Evolutionary conservation across 37 sponge, comb jelly and placozoan genomes (phyloP), one percentile per base, ranked within the genome.

Genomic region (Hexactinellida sp.): DNA sequence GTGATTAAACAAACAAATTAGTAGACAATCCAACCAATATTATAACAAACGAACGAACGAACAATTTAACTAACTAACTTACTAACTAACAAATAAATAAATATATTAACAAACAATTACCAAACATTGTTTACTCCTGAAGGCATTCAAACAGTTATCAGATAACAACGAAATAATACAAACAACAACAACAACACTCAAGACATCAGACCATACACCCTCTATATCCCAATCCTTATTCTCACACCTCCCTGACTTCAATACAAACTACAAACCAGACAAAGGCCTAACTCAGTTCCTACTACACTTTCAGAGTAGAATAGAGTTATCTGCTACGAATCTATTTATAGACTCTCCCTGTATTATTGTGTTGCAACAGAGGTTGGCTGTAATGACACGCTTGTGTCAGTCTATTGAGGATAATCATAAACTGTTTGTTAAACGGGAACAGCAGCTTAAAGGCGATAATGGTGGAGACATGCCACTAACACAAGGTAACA

Each of bases 71-170:
- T n/a, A n/a, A n/a, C n/a, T n/a, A n/a, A n/a, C n/a, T n/a, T n/a
- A n/a, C n/a, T n/a, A n/a, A n/a, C n/a, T n/a, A n/a, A n/a, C n/a
- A n/a, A n/a, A n/a, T n/a, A n/a, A 47, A 47, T 47, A 16, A 47
- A 47, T 47, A 47, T 16, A 47, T 47, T 16, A 9, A 9, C 16
- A 16, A 9, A 47, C 52, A 19, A 16, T 47, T 19, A 21, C 13
- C 13, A 63, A 23, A 25, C 21, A 23, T n/a, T 32, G 3, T n/a
- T n/a, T 63, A 63, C 76, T 23, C 25, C 13, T 25, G 3, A 3
- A 63, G 76, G 76, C 28, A 63, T 63, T 63, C 76, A 7, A 63
- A 32, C 76, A 63, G n/a, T n/a, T n/a, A n/a, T n/a, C n/a, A n/a
- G n/a, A 63, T 32, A 63, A 23, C 25, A 23, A 63, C 5, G 76